phyloP scores from a whole-genome alignment of 2,797 vertebrate genomes.

The Typhlichthys subterraneus region DNA sequence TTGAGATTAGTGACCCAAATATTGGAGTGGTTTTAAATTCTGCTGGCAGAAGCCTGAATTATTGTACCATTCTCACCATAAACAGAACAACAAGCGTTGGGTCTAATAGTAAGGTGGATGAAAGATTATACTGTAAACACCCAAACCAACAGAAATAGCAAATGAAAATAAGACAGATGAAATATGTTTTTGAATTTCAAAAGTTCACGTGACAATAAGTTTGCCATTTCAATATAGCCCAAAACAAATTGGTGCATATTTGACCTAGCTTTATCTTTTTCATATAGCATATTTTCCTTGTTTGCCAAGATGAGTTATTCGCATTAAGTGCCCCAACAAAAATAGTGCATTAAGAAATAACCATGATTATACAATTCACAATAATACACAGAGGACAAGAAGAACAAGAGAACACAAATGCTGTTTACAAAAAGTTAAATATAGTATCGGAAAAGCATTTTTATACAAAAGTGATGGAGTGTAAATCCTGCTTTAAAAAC shows the following conservation, averaged over 20 bases:
- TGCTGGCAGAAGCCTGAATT: slow-evolving; percentile 41
- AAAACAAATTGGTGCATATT: slow-evolving; percentile 67
- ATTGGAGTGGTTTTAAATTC: slow-evolving; percentile 36
- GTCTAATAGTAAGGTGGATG: slow-evolving; percentile 37
- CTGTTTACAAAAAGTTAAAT: slow-evolving; percentile 82
- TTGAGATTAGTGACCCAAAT: slow-evolving; percentile 48
- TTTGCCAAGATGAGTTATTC: slow-evolving; percentile 73
- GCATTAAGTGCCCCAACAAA: slow-evolving; percentile 75
- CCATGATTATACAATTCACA: slow-evolving; percentile 80
- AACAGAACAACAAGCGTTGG: slow-evolving; percentile 41
- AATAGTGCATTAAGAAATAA: slow-evolving; percentile 84
- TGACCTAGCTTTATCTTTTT: slow-evolving; percentile 45
- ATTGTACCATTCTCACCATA: slow-evolving; percentile 46
- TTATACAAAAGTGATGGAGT: slow-evolving; percentile 80
- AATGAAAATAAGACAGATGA: slow-evolving; percentile 36
- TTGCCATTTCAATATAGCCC: slow-evolving; percentile 36
- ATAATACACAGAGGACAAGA: slow-evolving; percentile 78
- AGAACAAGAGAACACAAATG: slow-evolving; percentile 73
- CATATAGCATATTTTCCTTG: slow-evolving; percentile 50
- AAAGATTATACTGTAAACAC: slow-evolving; percentile 42
- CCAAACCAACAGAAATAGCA: slow-evolving; percentile 31
- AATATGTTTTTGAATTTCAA: slow-evolving; percentile 40
- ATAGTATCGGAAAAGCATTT: slow-evolving; percentile 75
- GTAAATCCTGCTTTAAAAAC: slow-evolving; percentile 71
- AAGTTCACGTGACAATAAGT: slow-evolving; percentile 66